Conservation (phyloP, 2,888 invertebrate genomes). For the Hemistola chrysoprasaria region DNA sequence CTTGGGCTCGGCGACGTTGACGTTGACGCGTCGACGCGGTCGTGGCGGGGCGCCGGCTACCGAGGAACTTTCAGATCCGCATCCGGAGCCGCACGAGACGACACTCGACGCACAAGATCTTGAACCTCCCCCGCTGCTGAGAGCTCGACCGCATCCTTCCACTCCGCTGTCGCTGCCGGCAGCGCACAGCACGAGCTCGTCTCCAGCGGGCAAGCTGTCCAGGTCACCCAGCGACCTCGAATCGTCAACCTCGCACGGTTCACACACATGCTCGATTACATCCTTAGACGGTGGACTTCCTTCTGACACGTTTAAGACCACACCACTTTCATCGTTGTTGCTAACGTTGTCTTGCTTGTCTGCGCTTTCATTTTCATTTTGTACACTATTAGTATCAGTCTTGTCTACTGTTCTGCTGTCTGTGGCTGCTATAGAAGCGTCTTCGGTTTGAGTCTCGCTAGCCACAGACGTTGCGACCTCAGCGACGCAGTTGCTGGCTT, state of each 20-base stretch:
- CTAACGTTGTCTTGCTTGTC: constrained; percentile 37
- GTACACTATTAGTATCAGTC: constrained; percentile 35
- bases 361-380: constrained; percentile 50
- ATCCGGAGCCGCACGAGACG: constrained; percentile 89
- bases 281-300: constrained; percentile 42
- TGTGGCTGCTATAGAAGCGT: constrained; percentile 33
- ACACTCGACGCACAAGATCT: constrained; percentile 90
- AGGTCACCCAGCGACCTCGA: constrained; percentile 68
- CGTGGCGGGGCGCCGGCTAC: constrained; percentile 80
- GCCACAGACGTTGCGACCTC: constrained; percentile 42
- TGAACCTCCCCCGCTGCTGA: constrained; percentile 85
- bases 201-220: constrained; percentile 69
- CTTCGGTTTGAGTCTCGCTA: constrained; percentile 42
- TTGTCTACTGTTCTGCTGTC: constrained; percentile 28
- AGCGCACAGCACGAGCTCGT: constrained; percentile 66
- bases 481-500: constrained; percentile 42
- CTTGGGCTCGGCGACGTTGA: constrained; percentile 79
- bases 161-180: constrained; percentile 93
- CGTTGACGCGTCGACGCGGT: constrained; percentile 81
- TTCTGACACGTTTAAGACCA: constrained; percentile 31
- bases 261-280: constrained; percentile 48
- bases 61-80: constrained; percentile 91
- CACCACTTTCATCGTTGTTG: constrained; percentile 51
- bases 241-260: constrained; percentile 64
- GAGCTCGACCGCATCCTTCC: constrained; percentile 87